These are phyloP conservation scores for Cercocebus atys DNA, from an alignment of 2,113 vertebrate species.

Conservation along the genomic window DNA sequence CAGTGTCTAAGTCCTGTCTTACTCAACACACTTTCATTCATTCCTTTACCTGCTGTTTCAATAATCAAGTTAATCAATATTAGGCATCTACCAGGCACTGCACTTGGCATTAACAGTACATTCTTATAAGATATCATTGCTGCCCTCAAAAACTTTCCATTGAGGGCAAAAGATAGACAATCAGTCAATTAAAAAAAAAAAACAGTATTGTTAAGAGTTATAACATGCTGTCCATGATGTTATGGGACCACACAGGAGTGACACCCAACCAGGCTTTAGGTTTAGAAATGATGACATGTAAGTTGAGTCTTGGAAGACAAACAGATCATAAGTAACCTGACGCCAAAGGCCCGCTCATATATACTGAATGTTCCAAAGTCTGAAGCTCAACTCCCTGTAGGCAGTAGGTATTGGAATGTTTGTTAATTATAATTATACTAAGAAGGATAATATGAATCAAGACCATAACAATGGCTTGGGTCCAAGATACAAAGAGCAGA, in stretches of 20 bases:
- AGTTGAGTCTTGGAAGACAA: background rate
- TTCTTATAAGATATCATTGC: background rate
- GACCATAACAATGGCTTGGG: background rate
- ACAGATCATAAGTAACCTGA: background rate
- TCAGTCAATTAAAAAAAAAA: background rate
- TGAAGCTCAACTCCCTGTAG: background rate
- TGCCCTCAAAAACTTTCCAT: background rate
- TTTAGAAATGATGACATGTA: background rate
- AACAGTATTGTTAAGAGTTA: background rate
- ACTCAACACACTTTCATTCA: background rate
- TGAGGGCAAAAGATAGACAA: background rate
- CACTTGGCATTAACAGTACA: background rate
- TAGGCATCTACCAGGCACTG: background rate
- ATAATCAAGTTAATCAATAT: background rate
- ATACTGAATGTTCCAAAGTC: background rate
- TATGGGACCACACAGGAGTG: background rate
- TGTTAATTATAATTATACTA: background rate
- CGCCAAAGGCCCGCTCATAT: background rate
- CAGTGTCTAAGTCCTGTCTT: background rate
- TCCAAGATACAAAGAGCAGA: constrained; percentile 19
- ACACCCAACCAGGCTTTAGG: background rate
- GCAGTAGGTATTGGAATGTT: background rate
- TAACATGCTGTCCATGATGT: background rate
- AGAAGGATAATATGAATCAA: background rate
- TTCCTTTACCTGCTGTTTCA: background rate